phyloP scores from a whole-genome alignment of 2,797 vertebrate genomes.

The Lacerta agilis region DNA sequence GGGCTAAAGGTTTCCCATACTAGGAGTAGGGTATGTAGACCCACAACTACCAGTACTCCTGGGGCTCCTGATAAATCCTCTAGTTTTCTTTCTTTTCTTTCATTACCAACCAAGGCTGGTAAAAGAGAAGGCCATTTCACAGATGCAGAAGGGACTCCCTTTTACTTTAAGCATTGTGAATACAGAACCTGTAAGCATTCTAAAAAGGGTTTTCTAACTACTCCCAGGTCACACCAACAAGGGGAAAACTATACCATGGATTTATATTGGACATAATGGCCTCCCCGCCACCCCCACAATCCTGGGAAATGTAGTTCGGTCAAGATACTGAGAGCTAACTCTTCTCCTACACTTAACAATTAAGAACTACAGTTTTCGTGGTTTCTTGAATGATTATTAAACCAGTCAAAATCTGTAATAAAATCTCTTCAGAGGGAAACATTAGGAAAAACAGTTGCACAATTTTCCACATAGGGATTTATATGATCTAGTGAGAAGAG shows the following conservation, averaged over 20 bases:
- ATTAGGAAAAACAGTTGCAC: neutral
- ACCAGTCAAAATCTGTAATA: neutral
- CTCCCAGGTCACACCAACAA: neutral
- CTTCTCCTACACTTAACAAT: too few relatives aligned
- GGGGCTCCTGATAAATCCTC: neutral
- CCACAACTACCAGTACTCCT: neutral
- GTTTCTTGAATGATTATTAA: neutral
- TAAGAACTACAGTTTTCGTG: too few relatives aligned
- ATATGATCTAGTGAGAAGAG: neutral
- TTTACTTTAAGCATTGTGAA: neutral
- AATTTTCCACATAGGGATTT: neutral
- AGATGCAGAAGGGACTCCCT: too few relatives aligned
- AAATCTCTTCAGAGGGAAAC: neutral
- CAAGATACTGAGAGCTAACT: neutral
- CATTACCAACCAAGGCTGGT: neutral
- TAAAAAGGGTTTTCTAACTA: neutral
- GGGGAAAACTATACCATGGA: neutral
- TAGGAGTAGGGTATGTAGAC: too few relatives aligned
- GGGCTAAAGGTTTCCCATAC: too few relatives aligned
- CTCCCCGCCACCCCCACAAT: too few relatives aligned
- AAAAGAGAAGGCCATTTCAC: neutral
- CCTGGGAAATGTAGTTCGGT: too few relatives aligned
- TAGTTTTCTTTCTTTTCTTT: neutral
- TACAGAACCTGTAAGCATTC: neutral
- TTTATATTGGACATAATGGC: neutral